These are phyloP conservation scores for Listronotus bonariensis DNA, from an alignment of 1,140 invertebrate species.

Conservation along the genomic window DNA sequence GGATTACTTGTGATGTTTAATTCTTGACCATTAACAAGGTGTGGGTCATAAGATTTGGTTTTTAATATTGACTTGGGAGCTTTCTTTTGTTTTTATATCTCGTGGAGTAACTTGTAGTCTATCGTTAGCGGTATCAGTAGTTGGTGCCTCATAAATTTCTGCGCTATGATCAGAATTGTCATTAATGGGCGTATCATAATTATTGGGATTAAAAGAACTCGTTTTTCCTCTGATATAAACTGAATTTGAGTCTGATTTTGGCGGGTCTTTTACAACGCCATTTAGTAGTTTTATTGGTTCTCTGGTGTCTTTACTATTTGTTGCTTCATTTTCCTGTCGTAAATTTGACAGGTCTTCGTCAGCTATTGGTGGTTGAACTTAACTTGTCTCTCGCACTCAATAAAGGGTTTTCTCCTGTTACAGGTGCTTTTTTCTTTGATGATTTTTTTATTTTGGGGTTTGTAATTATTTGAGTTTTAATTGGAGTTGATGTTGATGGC, in stretches of 20 bases:
- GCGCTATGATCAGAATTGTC: neutral
- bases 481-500: neutral
- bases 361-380: neutral
- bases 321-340: neutral
- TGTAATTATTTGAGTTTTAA: conserved; percentile 1
- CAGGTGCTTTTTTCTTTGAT: neutral
- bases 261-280: neutral
- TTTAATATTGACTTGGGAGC: conserved; percentile 25
- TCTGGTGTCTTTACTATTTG: neutral
- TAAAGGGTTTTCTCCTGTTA: neutral
- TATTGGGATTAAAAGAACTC: conserved; percentile 11
- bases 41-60: neutral
- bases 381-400: neutral
- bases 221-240: conserved; percentile 13
- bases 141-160: too few relatives aligned
- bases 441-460: conserved; percentile 18
- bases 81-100: neutral
- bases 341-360: neutral
- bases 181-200: neutral
- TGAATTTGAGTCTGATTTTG: neutral
- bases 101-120: too few relatives aligned
- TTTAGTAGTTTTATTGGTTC: neutral
- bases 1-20: too few relatives aligned
- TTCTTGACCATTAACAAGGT: too few relatives aligned
- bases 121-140: too few relatives aligned